A percentile compares a stretch with the other conserved stretches of the same genome.
These are phyloP conservation scores for Mellivora capensis DNA, from an alignment of 2,113 vertebrate species.

Conservation along the genomic window DNA sequence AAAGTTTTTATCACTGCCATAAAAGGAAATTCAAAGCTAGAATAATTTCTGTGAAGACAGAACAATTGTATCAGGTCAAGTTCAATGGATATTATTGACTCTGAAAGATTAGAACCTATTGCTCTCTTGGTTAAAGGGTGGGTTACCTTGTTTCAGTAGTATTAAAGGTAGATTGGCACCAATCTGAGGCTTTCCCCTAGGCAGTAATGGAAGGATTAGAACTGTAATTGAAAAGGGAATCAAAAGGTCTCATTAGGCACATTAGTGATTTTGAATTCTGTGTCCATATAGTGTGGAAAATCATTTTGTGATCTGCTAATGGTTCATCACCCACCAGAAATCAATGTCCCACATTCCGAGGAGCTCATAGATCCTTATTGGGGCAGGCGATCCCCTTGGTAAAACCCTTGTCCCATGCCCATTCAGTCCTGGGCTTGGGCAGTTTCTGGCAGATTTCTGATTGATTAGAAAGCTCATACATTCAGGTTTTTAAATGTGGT, in stretches of 20 bases:
- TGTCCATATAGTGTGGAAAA: background rate
- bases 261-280: background rate
- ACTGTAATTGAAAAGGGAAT: background rate
- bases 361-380: background rate
- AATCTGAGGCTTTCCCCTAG: background rate
- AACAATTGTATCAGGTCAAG: background rate
- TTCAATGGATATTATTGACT: background rate
- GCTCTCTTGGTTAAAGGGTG: background rate
- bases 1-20: background rate
- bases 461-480: background rate
- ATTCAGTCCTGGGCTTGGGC: background rate
- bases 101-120: background rate
- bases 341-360: background rate
- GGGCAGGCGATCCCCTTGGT: background rate
- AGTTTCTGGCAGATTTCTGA: background rate
- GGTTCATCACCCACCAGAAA: background rate
- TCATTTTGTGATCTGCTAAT: background rate
- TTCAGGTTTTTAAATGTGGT: background rate
- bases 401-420: background rate
- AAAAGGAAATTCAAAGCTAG: background rate
- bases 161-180: background rate
- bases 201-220: background rate
- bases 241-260: background rate
- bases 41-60: background rate
- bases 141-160: background rate